phyloP scores from a whole-genome alignment of 2,888 invertebrate genomes.

The Sabatieria punctata region DNA sequence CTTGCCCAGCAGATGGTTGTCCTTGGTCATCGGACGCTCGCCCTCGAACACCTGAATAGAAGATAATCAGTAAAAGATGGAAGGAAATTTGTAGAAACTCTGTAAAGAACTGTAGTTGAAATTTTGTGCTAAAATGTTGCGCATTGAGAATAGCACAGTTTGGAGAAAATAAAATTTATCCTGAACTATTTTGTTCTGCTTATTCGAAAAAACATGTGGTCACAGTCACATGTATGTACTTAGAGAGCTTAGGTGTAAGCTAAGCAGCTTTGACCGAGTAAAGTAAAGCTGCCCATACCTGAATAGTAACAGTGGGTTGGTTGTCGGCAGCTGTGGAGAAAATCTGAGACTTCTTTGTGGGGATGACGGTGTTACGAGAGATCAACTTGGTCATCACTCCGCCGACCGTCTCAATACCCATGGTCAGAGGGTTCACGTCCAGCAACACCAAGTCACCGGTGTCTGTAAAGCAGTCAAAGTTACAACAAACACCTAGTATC shows the following conservation, averaged over 20 bases:
- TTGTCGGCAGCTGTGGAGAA: slow-evolving; percentile 98
- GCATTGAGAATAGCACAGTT: no score
- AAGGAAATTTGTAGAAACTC: neutral
- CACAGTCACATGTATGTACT: neutral
- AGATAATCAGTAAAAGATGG: slow-evolving; percentile 2
- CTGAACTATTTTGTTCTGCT: no score
- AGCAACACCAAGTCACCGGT: slow-evolving; percentile 76
- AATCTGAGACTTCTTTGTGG: slow-evolving; percentile 96
- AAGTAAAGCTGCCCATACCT: slow-evolving; percentile 40
- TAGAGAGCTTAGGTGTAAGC: neutral
- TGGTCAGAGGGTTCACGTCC: slow-evolving; percentile 92
- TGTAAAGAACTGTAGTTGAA: neutral
- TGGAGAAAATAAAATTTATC: no score
- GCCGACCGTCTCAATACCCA: slow-evolving; percentile 99
- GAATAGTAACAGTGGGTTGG: slow-evolving; percentile 95
- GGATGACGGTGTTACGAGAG: slow-evolving; percentile 91
- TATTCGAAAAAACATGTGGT: neutral
- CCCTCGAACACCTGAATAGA: slow-evolving; percentile 65
- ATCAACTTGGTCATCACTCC: slow-evolving; percentile 99
- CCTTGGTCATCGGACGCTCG: slow-evolving; percentile 98
- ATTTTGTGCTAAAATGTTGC: neutral
- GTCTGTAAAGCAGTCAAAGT: slow-evolving; percentile 12
- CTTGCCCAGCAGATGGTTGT: slow-evolving; percentile 94
- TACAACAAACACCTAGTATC: neutral
- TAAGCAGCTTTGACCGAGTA: no score